phyloP scores from a whole-genome alignment of 35 echinoderm and acorn worm genomes.

The Stichopus chloronotus region DNA sequence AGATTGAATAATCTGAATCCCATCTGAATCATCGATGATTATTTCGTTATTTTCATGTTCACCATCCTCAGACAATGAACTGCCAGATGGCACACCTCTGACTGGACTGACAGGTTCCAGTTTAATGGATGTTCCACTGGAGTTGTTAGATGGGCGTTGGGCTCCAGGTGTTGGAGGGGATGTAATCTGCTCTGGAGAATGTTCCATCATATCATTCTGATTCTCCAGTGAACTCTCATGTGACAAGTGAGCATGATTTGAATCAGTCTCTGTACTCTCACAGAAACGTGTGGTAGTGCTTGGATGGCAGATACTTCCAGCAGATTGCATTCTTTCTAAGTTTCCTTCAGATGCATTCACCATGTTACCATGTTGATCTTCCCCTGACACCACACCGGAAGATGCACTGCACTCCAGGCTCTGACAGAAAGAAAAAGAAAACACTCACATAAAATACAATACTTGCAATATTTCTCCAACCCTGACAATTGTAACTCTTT shows the following conservation, averaged over 20 bases:
- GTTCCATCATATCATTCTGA: slow-evolving; percentile 50
- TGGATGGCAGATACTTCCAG: slow-evolving; percentile 82
- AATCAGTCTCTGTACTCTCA: slow-evolving; percentile 61
- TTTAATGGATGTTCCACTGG: slow-evolving; percentile 65
- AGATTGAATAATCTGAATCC: slow-evolving; percentile 22
- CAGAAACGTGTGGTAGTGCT: slow-evolving; percentile 72
- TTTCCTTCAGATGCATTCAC: slow-evolving; percentile 44
- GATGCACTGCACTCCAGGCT: slow-evolving; percentile 56
- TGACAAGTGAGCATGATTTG: slow-evolving; percentile 24
- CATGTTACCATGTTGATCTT: slow-evolving; percentile 40
- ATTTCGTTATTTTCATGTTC: slow-evolving; percentile 6
- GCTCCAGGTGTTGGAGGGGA: slow-evolving; percentile 27
- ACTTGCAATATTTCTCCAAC: too few relatives aligned
- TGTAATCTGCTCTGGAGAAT: slow-evolving; percentile 36
- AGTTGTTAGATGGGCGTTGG: slow-evolving; percentile 50
- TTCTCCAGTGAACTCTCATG: slow-evolving; percentile 62
- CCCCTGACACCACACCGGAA: slow-evolving; percentile 41
- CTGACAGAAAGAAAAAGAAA: slow-evolving; percentile 53
- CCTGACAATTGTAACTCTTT: too few relatives aligned
- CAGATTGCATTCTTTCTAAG: slow-evolving; percentile 72
- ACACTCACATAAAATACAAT: background rate
- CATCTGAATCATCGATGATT: slow-evolving; percentile 34
- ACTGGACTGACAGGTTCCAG: slow-evolving; percentile 88
- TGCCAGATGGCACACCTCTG: slow-evolving; percentile 18
- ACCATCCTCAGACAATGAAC: slow-evolving; percentile 41